A percentile compares a stretch with the other conserved stretches of the same genome.
Conservation (phyloP, 2,888 invertebrate genomes). For the Thereva nobilitata region DNA sequence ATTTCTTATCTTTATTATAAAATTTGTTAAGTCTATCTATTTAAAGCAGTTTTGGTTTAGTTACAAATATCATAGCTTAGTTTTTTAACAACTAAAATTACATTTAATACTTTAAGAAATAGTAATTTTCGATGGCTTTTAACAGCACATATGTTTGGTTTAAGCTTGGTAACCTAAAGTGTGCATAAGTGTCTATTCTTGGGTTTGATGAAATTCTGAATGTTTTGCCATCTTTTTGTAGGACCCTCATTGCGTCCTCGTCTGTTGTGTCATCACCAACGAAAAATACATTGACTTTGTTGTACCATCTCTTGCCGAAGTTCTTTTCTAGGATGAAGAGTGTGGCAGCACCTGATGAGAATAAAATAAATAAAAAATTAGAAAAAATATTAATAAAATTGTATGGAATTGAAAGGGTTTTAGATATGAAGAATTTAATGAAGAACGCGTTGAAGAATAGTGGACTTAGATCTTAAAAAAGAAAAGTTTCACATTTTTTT, state of each 20-base stretch:
- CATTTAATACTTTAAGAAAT: slow-evolving; percentile 26
- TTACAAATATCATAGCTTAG: too few species aligned
- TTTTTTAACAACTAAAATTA: too few species aligned
- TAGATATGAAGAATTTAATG: neutral
- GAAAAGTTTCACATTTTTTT: too few species aligned
- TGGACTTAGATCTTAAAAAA: neutral
- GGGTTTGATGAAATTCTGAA: slow-evolving; percentile 72
- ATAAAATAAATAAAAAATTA: neutral
- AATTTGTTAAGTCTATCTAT: too few species aligned
- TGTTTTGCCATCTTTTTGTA: slow-evolving; percentile 75
- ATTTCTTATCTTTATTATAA: too few species aligned
- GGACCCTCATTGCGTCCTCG: slow-evolving; percentile 83
- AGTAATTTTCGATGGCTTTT: slow-evolving; percentile 64
- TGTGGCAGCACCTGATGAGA: slow-evolving; percentile 63
- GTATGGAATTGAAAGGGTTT: neutral
- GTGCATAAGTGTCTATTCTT: slow-evolving; percentile 71
- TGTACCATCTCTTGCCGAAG: slow-evolving; percentile 70
- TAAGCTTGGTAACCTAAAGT: slow-evolving; percentile 70
- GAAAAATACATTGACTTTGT: slow-evolving; percentile 71
- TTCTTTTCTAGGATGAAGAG: slow-evolving; percentile 72
- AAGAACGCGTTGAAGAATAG: neutral
- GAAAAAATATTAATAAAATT: too few species aligned
- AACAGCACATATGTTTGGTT: slow-evolving; percentile 72
- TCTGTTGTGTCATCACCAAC: slow-evolving; percentile 88
- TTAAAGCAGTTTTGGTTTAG: too few species aligned